Percentiles rank a stretch among this genome's conserved stretches.
Conservation (phyloP, 1,140 invertebrate genomes). For the Procambarus clarkii region DNA sequence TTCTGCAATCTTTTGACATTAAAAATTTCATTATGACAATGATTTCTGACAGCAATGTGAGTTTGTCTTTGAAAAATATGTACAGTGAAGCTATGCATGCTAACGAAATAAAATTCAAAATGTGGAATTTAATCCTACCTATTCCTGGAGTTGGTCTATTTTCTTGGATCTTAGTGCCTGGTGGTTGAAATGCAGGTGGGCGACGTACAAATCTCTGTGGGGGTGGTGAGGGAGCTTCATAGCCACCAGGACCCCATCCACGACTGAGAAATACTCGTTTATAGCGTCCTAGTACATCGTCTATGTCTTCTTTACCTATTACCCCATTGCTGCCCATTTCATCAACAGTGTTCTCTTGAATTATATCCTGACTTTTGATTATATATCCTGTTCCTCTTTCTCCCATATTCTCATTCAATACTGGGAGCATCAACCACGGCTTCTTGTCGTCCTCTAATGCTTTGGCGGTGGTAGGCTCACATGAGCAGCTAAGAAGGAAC, state of each 20-base stretch:
- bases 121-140: not conserved
- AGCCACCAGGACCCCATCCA: conserved; percentile 59
- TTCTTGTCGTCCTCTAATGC: not conserved
- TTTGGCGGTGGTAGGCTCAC: not conserved
- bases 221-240: conserved; percentile 44
- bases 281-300: not conserved
- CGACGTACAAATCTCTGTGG: conserved; percentile 27
- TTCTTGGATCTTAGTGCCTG: not conserved
- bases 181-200: conserved; percentile 3
- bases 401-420: not conserved
- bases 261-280: conserved; percentile 59
- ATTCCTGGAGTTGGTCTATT: not conserved
- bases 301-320: not conserved
- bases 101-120: not conserved
- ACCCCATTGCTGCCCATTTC: conserved; percentile 13
- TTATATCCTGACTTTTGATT: not conserved
- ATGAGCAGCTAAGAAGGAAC: not conserved
- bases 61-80: too few relatives aligned
- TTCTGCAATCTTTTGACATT: too few relatives aligned
- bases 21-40: too few relatives aligned
- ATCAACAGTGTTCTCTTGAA: not conserved
- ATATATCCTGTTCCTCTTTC: not conserved
- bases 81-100: too few relatives aligned
- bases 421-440: not conserved
- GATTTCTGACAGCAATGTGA: too few relatives aligned